Evolutionary conservation across 2,113 vertebrate species (phyloP).

Genomic region (Rhodinocichla rosea): DNA sequence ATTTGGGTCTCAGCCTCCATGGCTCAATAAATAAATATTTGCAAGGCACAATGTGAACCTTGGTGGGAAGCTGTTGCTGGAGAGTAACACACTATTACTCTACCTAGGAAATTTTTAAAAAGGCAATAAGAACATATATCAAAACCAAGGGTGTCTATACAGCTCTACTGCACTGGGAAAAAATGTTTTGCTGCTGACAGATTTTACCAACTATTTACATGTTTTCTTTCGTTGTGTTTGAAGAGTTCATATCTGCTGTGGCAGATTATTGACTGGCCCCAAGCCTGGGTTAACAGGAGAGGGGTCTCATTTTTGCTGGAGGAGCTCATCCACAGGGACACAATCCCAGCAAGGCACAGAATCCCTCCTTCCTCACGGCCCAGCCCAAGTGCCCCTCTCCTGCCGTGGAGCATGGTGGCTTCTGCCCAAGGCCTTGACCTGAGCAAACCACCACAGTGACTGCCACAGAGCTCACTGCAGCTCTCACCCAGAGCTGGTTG

Average conservation of each 20-base stretch:
- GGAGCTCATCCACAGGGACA: not conserved
- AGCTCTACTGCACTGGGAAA: not conserved
- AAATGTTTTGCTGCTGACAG: not conserved
- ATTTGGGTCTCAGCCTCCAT: not conserved
- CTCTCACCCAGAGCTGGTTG: rapidly evolving
- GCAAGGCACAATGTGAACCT: not conserved
- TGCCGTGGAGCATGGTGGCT: not conserved
- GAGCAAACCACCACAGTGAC: not conserved
- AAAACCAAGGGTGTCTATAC: not conserved
- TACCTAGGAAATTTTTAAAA: not conserved
- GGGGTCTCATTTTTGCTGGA: not conserved
- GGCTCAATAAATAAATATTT: not conserved
- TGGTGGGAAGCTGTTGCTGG: not conserved
- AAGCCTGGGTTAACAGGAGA: not conserved
- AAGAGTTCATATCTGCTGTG: not conserved
- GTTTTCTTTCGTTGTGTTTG: not conserved
- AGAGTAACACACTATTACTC: not conserved
- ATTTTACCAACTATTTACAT: constrained; percentile 2
- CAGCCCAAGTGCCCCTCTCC: not conserved
- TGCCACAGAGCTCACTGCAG: not conserved
- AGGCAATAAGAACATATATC: not conserved
- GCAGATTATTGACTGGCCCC: not conserved
- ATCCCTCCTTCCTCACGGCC: not conserved
- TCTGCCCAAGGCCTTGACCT: not conserved
- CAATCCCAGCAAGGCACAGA: not conserved